phyloP scores from a whole-genome alignment of 1,140 invertebrate species.

The Globodera ellingtonae region DNA sequence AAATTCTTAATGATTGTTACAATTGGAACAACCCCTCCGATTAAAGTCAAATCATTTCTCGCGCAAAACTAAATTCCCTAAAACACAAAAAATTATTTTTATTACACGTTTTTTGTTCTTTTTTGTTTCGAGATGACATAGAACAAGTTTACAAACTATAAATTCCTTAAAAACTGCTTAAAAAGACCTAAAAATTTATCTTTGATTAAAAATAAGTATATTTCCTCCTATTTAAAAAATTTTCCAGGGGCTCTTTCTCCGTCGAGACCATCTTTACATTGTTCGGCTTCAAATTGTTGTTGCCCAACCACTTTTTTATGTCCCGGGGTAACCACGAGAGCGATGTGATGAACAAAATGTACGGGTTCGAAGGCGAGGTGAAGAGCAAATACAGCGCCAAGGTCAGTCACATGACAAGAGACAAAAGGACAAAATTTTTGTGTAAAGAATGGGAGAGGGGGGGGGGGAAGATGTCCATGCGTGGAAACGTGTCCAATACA shows the following conservation, averaged over 20 bases:
- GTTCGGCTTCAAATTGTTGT: constrained; percentile 94
- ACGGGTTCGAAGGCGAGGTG: constrained; percentile 96
- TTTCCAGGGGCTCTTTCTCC: constrained; percentile 86
- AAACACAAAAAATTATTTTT: no score
- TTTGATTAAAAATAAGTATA: constrained; percentile 68
- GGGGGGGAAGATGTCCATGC: background rate
- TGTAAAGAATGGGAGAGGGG: no score
- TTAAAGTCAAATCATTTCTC: no score
- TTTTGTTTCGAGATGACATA: no score
- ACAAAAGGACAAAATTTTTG: no score
- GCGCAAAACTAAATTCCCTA: no score
- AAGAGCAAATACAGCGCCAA: constrained; percentile 86
- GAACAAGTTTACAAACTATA: background rate
- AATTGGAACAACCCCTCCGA: no score
- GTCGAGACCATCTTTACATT: constrained; percentile 98
- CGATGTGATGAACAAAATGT: constrained; percentile 98
- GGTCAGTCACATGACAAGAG: constrained; percentile 18
- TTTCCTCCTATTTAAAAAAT: constrained; percentile 64
- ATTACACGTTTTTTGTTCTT: no score
- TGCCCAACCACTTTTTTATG: constrained; percentile 96
- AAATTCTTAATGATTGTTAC: no score
- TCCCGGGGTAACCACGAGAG: constrained; percentile 92
- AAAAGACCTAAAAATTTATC: no score
- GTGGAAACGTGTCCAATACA: background rate
- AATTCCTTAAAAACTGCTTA: no score